Evolutionary conservation across 2,797 vertebrate species (phyloP).

Genomic region (Macropodus opercularis): DNA sequence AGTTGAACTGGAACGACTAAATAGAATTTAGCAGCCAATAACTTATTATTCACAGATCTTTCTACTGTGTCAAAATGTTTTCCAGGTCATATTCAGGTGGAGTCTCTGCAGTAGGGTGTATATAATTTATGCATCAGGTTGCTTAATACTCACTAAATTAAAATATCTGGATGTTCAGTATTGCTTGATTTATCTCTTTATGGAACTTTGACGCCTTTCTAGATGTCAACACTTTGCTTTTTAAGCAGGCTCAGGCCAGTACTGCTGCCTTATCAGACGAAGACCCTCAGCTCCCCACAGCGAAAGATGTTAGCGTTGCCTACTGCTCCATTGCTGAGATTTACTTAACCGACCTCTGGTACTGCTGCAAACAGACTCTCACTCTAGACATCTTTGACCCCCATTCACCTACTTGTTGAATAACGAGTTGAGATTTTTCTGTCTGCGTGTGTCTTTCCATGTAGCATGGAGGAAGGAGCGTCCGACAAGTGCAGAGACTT

Average conservation of each 20-base stretch:
- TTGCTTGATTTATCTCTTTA: background rate
- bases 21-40: background rate
- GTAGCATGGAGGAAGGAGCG: slow-evolving; percentile 85
- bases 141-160: background rate
- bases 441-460: slow-evolving; percentile 26
- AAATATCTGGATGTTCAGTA: background rate
- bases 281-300: slow-evolving; percentile 62
- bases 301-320: slow-evolving; percentile 82
- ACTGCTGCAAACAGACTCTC: slow-evolving; percentile 34
- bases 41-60: slow-evolving; percentile 16
- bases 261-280: slow-evolving; percentile 62
- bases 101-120: too few relatives aligned
- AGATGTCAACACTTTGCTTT: slow-evolving; percentile 1
- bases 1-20: too few relatives aligned
- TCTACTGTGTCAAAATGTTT: background rate
- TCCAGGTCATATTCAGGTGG: background rate
- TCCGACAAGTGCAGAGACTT: slow-evolving; percentile 82
- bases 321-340: slow-evolving; percentile 88
- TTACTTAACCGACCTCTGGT: slow-evolving; percentile 89
- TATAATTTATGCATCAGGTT: background rate
- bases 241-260: slow-evolving; percentile 64
- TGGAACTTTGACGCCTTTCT: background rate
- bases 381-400: slow-evolving; percentile 9
- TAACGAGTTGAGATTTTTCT: slow-evolving; percentile 31
- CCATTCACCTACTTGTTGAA: slow-evolving; percentile 3